Evolutionary conservation across 2,888 invertebrate species (phyloP).

Genomic region (Philaethria dido): DNA sequence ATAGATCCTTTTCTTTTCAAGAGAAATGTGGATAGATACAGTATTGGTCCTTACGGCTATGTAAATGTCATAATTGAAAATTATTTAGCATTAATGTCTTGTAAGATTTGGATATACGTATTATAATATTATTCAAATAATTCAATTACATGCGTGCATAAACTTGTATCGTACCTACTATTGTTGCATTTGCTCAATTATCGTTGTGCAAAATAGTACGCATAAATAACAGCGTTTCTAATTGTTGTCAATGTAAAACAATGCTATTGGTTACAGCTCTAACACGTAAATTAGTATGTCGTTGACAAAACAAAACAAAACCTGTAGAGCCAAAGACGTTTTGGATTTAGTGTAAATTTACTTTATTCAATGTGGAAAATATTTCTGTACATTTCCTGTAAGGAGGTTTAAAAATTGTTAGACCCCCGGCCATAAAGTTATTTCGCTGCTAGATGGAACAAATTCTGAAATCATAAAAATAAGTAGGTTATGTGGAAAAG

Average conservation of each 20-base stretch:
- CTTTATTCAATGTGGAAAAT: conserved; percentile 30
- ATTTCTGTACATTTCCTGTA: conserved; percentile 25
- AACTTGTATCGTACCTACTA: conserved; percentile 57
- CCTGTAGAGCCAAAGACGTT: not conserved
- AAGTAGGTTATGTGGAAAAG: conserved; percentile 38
- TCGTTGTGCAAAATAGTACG: conserved; percentile 73
- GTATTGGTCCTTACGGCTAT: not conserved
- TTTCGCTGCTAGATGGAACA: conserved; percentile 38
- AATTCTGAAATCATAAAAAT: conserved; percentile 44
- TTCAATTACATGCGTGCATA: conserved; percentile 19
- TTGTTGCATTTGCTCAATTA: conserved; percentile 66
- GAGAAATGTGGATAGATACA: not conserved
- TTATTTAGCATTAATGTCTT: conserved; percentile 8
- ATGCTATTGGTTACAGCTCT: not conserved
- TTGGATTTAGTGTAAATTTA: conserved; percentile 15
- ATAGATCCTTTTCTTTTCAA: not conserved
- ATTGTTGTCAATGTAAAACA: conserved; percentile 34
- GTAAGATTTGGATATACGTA: conserved; percentile 12
- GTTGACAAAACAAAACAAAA: conserved; percentile 2
- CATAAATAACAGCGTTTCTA: conserved; percentile 57
- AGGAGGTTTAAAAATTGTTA: conserved; percentile 28
- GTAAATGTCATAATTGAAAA: conserved; percentile 19
- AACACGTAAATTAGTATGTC: conserved; percentile 15
- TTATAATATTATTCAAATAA: conserved; percentile 20
- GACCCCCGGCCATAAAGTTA: conserved; percentile 31